These are phyloP conservation scores for Falco cherrug DNA, from an alignment of 2,797 vertebrate genomes.

Conservation along the genomic window DNA sequence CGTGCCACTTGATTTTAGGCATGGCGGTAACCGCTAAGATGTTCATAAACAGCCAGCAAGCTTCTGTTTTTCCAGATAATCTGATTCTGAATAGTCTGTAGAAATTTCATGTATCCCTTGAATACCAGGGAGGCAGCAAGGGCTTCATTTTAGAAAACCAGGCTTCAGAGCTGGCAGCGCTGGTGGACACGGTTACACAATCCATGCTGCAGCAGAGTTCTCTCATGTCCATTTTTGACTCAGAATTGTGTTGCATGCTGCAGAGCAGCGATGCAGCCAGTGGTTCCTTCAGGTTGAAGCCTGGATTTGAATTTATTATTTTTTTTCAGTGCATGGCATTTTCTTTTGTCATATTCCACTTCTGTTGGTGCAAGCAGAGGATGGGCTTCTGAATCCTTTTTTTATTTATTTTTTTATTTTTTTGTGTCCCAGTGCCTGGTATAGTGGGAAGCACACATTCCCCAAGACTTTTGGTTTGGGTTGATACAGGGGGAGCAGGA, in stretches of 20 bases:
- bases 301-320: background rate
- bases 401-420: background rate
- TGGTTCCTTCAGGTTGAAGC: background rate
- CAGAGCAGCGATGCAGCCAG: rapidly evolving
- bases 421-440: too few species aligned
- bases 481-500: background rate
- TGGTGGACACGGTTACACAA: background rate
- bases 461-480: background rate
- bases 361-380: background rate
- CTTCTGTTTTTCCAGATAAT: background rate
- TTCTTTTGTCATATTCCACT: background rate
- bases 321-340: background rate
- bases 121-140: background rate
- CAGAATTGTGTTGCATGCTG: background rate
- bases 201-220: background rate
- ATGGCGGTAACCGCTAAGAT: background rate
- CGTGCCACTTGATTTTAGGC: background rate
- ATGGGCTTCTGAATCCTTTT: background rate
- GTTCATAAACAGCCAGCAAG: background rate
- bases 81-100: background rate
- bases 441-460: background rate
- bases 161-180: background rate
- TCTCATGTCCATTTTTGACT: background rate
- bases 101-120: background rate
- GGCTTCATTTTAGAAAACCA: background rate